These are phyloP conservation scores for Ctenodactylus gundi DNA, from an alignment of 2,113 vertebrate genomes.

Conservation along the genomic window DNA sequence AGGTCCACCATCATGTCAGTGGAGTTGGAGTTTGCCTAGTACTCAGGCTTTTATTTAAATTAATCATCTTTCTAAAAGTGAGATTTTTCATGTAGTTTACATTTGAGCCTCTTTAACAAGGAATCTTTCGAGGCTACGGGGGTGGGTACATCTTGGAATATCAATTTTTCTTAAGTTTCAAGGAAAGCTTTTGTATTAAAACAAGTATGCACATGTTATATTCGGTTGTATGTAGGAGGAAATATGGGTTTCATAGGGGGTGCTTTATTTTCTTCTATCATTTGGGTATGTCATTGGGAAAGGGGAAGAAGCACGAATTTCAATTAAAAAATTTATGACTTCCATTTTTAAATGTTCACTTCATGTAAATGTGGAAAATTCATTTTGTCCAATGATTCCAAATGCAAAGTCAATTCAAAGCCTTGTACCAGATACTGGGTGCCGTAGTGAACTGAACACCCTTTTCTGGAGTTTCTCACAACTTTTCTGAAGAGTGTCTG, in stretches of 20 bases:
- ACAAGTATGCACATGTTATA: neutral
- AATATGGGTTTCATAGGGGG: neutral
- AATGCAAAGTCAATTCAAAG: neutral
- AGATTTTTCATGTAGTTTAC: constrained; percentile 32
- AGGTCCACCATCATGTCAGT: neutral
- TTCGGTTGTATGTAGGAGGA: neutral
- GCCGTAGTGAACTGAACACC: neutral
- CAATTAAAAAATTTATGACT: neutral
- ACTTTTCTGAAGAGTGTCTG: neutral
- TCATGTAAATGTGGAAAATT: neutral
- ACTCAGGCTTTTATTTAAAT: neutral
- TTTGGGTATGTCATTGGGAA: neutral
- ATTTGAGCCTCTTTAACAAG: neutral
- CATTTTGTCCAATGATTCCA: neutral
- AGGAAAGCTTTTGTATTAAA: neutral
- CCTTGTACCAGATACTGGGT: neutral
- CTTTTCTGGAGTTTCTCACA: neutral
- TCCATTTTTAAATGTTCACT: neutral
- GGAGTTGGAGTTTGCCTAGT: neutral
- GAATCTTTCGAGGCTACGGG: neutral
- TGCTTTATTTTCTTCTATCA: constrained; percentile 1
- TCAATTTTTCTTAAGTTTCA: neutral
- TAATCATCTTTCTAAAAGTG: constrained; percentile 22
- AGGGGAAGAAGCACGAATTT: constrained; percentile 6
- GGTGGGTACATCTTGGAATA: neutral